These are phyloP conservation scores for Meteorus cinctellus DNA, from an alignment of 2,888 invertebrate species.

Conservation along the genomic window DNA sequence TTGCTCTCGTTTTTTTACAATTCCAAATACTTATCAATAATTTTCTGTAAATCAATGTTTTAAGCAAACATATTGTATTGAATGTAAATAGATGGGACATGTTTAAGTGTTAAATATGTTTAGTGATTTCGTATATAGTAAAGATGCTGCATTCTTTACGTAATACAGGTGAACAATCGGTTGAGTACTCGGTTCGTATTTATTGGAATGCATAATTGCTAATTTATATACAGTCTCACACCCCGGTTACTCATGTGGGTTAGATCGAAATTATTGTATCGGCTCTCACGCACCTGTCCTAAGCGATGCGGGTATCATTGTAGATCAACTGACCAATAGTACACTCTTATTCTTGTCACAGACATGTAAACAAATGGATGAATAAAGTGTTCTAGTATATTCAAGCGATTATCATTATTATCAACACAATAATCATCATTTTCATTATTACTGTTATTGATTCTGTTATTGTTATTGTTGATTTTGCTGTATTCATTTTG, in stretches of 20 bases:
- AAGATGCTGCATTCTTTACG: no score
- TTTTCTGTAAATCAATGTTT: no score
- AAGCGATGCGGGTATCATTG: constrained; percentile 66
- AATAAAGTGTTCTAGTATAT: no score
- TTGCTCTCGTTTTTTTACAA: no score
- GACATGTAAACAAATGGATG: neutral
- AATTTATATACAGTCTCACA: constrained; percentile 51
- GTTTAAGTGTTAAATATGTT: no score
- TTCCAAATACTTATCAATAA: no score
- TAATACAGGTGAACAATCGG: neutral
- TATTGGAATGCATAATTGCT: constrained; percentile 65
- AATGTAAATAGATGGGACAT: no score
- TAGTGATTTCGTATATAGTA: no score
- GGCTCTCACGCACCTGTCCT: constrained; percentile 70
- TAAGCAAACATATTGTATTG: no score
- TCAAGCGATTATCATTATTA: no score
- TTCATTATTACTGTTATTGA: no score
- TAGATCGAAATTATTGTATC: constrained; percentile 73
- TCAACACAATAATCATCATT: no score
- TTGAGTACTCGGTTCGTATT: neutral
- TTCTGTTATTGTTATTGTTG: neutral
- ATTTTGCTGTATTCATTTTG: constrained; percentile 31
- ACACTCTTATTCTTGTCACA: constrained; percentile 54
- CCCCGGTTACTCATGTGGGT: constrained; percentile 66
- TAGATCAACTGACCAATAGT: constrained; percentile 70